phyloP scores from a whole-genome alignment of 2,888 invertebrate genomes.

The Osmoderma eremita region DNA sequence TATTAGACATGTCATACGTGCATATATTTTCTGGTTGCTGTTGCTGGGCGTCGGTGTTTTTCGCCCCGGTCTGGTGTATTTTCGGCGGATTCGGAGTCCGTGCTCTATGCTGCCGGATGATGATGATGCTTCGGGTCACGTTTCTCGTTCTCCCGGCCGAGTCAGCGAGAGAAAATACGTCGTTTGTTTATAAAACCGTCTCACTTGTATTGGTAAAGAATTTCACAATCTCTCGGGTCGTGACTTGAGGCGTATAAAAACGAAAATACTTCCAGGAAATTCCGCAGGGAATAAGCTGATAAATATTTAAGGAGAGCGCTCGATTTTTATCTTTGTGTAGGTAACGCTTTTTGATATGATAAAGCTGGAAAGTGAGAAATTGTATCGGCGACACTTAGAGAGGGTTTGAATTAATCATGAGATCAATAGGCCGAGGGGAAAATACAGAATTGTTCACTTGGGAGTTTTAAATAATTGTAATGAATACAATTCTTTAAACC shows the following conservation, averaged over 20 bases:
- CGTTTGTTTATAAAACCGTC: conserved; percentile 30
- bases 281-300: conserved; percentile 7
- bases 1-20: conserved; percentile 37
- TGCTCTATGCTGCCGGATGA: too few relatives aligned
- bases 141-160: conserved; percentile 18
- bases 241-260: neutral
- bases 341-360: neutral
- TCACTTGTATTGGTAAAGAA: conserved; percentile 22
- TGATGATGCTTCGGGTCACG: conserved; percentile 28
- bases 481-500: too few relatives aligned
- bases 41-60: conserved; percentile 14
- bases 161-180: conserved; percentile 4
- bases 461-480: too few relatives aligned
- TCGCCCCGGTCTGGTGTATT: conserved; percentile 24
- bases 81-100: neutral
- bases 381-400: neutral
- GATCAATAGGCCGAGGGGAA: too few relatives aligned
- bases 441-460: too few relatives aligned
- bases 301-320: conserved; percentile 27
- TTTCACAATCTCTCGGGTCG: conserved; percentile 16
- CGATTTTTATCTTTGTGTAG: neutral
- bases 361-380: conserved; percentile 2
- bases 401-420: neutral
- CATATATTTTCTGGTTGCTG: conserved; percentile 32
- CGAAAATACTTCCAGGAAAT: conserved; percentile 15